phyloP scores from a whole-genome alignment of 2,888 invertebrate genomes.

The Ptychoptera contaminata region DNA sequence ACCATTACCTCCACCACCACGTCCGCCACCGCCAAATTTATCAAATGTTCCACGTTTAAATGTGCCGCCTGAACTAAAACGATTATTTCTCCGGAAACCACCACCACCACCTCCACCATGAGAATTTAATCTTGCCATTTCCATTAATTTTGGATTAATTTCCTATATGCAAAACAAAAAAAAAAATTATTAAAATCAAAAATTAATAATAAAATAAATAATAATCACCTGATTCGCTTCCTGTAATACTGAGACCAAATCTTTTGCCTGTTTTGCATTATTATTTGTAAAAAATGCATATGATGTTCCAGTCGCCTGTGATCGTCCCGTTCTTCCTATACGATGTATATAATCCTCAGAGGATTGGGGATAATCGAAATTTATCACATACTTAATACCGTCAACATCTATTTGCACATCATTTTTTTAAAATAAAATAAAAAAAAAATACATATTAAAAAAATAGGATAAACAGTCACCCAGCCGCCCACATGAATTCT shows the following conservation, averaged over 20 bases:
- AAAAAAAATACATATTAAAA: too few species aligned
- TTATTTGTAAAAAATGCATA: slow-evolving; percentile 89
- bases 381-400: slow-evolving; percentile 91
- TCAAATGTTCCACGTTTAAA: slow-evolving; percentile 29
- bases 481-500: too few species aligned
- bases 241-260: slow-evolving; percentile 70
- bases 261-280: slow-evolving; percentile 76
- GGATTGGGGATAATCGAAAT: slow-evolving; percentile 90
- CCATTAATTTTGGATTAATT: slow-evolving; percentile 70
- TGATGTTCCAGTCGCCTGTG: slow-evolving; percentile 75
- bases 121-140: slow-evolving; percentile 53
- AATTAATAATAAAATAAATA: background rate
- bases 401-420: slow-evolving; percentile 59
- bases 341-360: slow-evolving; percentile 93
- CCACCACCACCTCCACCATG: slow-evolving; percentile 40
- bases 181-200: slow-evolving; percentile 6
- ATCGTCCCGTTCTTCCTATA: slow-evolving; percentile 84
- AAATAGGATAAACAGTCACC: too few species aligned
- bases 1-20: too few species aligned
- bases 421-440: too few species aligned
- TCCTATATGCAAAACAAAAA: slow-evolving; percentile 40
- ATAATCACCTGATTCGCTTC: slow-evolving; percentile 70
- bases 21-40: background rate
- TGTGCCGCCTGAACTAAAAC: slow-evolving; percentile 18
- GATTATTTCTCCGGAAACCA: slow-evolving; percentile 31